Conservation (phyloP, 2,888 invertebrate species). For the Gonocerus acuteangulatus region DNA sequence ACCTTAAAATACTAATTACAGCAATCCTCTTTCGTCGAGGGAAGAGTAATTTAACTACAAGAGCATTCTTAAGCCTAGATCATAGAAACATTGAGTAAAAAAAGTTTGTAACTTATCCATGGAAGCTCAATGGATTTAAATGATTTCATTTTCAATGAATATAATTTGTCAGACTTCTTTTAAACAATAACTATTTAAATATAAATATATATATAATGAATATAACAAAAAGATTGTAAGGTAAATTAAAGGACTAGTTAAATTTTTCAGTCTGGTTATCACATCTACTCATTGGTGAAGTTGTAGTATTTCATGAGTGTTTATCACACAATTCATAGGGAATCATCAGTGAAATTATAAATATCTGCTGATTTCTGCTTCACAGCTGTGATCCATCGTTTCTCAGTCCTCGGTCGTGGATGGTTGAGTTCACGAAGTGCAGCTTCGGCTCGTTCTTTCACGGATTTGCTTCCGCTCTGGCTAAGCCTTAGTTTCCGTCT, state of each 20-base stretch:
- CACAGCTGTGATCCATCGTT: background rate
- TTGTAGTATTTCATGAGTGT: too few relatives aligned
- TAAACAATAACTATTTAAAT: background rate
- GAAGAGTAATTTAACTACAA: too few relatives aligned
- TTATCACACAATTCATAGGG: background rate
- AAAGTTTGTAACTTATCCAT: conserved; percentile 8
- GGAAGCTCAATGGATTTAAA: conserved; percentile 12
- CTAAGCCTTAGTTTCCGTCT: background rate
- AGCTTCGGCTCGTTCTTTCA: conserved; percentile 38
- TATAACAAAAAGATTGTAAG: background rate
- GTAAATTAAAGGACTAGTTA: conserved; percentile 1
- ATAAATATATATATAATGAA: background rate
- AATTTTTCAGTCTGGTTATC: background rate
- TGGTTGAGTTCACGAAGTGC: conserved; percentile 38
- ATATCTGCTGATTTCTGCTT: conserved; percentile 13
- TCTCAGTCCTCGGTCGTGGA: conserved; percentile 8
- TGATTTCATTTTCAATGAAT: conserved; percentile 12
- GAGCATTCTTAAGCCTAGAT: background rate
- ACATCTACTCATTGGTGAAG: background rate
- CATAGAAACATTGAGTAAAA: conserved; percentile 5
- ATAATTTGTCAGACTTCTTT: conserved; percentile 12
- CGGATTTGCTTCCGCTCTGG: conserved; percentile 29
- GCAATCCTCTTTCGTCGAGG: too few relatives aligned
- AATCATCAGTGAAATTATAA: conserved; percentile 17
- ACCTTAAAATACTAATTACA: too few relatives aligned